Evolutionary conservation across 2,797 vertebrate species (phyloP).

Genomic region (Gobionotothen gibberifrons): DNA sequence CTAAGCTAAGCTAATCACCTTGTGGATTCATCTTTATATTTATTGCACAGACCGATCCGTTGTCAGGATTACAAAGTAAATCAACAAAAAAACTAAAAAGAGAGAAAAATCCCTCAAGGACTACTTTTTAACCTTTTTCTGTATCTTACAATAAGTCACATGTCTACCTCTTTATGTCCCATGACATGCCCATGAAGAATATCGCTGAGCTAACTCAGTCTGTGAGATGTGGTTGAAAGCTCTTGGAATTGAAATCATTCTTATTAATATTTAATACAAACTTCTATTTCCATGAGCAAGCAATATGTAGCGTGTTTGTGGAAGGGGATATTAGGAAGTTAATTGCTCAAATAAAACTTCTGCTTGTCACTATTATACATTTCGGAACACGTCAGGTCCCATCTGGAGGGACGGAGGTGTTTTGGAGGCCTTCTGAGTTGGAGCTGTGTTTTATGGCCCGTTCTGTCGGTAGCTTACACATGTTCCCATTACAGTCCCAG

Average conservation of each 20-base stretch:
- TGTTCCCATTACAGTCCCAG: slow-evolving; percentile 43
- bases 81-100: neutral
- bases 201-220: neutral
- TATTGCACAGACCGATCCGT: neutral
- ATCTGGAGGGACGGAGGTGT: slow-evolving; percentile 36
- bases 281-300: neutral
- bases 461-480: slow-evolving; percentile 42
- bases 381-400: slow-evolving; percentile 28
- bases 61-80: neutral
- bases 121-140: too few species aligned
- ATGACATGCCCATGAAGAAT: too few species aligned
- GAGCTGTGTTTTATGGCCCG: slow-evolving; percentile 37
- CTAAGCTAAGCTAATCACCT: neutral
- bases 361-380: neutral
- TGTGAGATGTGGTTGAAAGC: neutral
- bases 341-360: neutral
- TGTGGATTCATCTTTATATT: neutral
- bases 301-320: neutral
- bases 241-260: neutral
- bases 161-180: too few species aligned
- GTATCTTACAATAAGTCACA: too few species aligned
- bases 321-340: neutral
- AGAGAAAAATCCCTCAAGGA: neutral
- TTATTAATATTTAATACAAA: neutral
- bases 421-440: slow-evolving; percentile 20